Evolutionary conservation across 2,113 vertebrate species (phyloP).

Genomic region (Poeciliopsis occidentalis): DNA sequence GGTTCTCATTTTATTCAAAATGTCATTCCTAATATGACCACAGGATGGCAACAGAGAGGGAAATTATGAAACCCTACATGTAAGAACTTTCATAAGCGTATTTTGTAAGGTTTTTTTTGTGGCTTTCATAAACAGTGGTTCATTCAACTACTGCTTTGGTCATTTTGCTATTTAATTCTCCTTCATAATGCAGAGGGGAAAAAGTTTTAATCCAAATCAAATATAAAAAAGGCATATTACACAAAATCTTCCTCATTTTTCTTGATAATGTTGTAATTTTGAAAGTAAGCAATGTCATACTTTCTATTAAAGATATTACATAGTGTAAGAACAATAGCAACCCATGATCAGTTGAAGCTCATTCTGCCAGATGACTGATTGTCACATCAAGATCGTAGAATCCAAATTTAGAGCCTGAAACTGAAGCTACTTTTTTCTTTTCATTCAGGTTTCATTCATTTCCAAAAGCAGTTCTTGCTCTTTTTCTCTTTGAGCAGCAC

Average conservation of each 20-base stretch:
- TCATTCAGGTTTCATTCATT: neutral
- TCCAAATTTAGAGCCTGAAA: neutral
- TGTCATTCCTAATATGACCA: neutral
- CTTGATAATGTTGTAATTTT: no score
- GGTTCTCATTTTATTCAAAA: neutral
- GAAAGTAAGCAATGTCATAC: no score
- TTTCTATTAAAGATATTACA: neutral
- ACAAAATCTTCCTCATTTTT: no score
- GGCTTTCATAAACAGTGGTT: neutral
- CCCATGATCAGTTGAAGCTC: no score
- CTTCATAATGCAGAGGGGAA: neutral
- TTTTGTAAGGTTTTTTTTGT: neutral
- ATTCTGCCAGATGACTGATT: neutral
- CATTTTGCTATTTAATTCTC: neutral
- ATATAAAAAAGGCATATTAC: no score
- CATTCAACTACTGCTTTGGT: neutral
- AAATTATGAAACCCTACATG: neutral
- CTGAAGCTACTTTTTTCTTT: neutral
- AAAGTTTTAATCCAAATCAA: neutral
- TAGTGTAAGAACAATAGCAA: neutral
- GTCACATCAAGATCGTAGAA: no score
- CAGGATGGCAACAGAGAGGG: neutral
- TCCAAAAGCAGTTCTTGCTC: neutral
- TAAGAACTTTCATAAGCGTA: neutral
- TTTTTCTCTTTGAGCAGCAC: neutral